Evolutionary conservation across 2,113 vertebrate species (phyloP), one percentile per base, ranked within the genome.

Genomic region (Gila orcuttii): DNA sequence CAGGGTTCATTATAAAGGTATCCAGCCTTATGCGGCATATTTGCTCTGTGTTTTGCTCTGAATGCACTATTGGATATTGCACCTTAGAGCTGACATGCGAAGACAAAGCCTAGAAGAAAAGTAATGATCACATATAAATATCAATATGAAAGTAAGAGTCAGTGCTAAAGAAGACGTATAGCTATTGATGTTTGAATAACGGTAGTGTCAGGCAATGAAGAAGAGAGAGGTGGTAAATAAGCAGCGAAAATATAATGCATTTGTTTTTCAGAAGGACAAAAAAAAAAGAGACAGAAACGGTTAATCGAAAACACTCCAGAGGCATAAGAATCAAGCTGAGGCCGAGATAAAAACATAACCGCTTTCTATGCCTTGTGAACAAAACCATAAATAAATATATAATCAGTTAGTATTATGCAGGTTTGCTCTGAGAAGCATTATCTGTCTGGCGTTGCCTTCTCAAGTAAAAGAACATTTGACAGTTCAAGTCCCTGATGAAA

Each of bases 181-280:
- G 93, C 91, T 95, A 95, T 95, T 94, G 94, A 96, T 94, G 93
- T 94, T 93, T 93, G 93, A 95, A 95, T 95, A 94, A 94, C 93
- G 92, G 92, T 92, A 92, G 91, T 89, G 91, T 92, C 92, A 92
- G 90, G 90, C 90, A 91, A 91, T 91, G 91, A 80, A 55, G 79
- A 79, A 87, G 60, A 89, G 74, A 86, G 47, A 62, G 88, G 88
- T 73, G 80, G 36, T 77, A 84, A 79, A 87, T 81, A 74, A 86
- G 84, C 74, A 69, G 71, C 80, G 79, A 52, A 79, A 76, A 85
- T 55, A 85, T 75, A 87, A 66, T 59, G 76, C 84, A 68, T 87
- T 86, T 57, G 71, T 60, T 86, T 82, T 82, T 39, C 71, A 57
- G 69, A 75, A 75, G 68, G 31, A 86, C 36, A 79, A 73, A 57